Evolutionary conservation across 2,888 invertebrate species (phyloP).

Genomic region (Empis stercorea): DNA sequence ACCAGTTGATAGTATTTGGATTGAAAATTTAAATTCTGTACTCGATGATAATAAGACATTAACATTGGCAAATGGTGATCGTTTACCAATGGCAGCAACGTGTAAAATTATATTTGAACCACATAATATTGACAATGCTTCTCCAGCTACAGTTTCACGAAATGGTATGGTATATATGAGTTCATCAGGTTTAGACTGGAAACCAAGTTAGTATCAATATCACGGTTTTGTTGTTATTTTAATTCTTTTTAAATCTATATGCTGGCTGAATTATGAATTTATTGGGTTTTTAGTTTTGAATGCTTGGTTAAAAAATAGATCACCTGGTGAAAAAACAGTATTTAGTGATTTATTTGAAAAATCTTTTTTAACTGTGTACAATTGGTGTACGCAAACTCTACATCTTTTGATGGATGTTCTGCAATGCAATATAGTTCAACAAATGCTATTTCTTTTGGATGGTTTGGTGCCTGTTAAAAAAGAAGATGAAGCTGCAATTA

Average conservation of each 20-base stretch:
- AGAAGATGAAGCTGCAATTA: conserved; percentile 43
- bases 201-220: conserved; percentile 54
- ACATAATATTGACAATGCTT: conserved; percentile 94
- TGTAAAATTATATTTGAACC: conserved; percentile 96
- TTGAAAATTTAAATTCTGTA: conserved; percentile 94
- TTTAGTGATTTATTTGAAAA: conserved; percentile 61
- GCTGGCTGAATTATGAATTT: neutral
- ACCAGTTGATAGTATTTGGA: conserved; percentile 96
- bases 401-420: conserved; percentile 72
- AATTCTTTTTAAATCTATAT: neutral
- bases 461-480: conserved; percentile 69
- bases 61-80: conserved; percentile 89
- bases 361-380: conserved; percentile 58
- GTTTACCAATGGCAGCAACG: conserved; percentile 84
- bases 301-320: conserved; percentile 66
- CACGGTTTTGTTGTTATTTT: too few relatives aligned
- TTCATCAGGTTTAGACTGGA: conserved; percentile 87
- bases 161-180: conserved; percentile 97
- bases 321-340: conserved; percentile 47
- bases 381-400: conserved; percentile 77
- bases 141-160: conserved; percentile 90
- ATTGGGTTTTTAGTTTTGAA: conserved; percentile 48
- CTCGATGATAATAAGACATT: conserved; percentile 92
- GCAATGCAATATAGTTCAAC: conserved; percentile 81
- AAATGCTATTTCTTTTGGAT: conserved; percentile 71